Percentiles rank a stretch among this genome's conserved stretches.
phyloP scores from a whole-genome alignment of 2,113 vertebrate species.

The Plectropomus leopardus region DNA sequence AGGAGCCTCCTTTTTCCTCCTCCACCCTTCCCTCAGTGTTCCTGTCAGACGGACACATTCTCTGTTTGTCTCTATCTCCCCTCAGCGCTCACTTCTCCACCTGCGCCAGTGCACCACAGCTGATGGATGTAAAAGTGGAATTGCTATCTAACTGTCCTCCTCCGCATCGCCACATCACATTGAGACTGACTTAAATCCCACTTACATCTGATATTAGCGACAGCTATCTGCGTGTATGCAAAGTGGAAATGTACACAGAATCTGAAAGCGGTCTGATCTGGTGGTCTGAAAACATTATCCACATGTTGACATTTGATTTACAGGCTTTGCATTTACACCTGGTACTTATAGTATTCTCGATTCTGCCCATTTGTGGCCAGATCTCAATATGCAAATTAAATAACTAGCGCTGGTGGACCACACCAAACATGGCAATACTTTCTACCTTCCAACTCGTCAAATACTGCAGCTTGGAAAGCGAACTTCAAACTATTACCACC shows the following conservation, averaged over 20 bases:
- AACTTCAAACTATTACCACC: too few relatives aligned
- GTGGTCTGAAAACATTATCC: neutral
- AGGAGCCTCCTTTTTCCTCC: constrained; percentile 33
- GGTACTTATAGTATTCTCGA: neutral
- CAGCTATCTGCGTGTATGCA: neutral
- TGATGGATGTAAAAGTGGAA: constrained; percentile 31
- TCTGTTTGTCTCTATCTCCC: constrained; percentile 68
- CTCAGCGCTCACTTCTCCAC: constrained; percentile 41
- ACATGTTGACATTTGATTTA: too few relatives aligned
- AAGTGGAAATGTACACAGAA: neutral
- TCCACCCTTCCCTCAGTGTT: constrained; percentile 16
- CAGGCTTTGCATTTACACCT: neutral
- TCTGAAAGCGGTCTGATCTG: too few relatives aligned
- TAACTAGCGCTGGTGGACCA: neutral
- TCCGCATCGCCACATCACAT: neutral
- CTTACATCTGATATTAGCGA: neutral
- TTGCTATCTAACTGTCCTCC: neutral
- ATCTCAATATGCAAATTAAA: neutral
- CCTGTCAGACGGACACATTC: constrained; percentile 47
- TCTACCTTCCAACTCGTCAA: too few relatives aligned
- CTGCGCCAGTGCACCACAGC: constrained; percentile 13
- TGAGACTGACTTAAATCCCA: neutral
- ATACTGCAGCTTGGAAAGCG: too few relatives aligned
- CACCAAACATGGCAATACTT: too few relatives aligned
- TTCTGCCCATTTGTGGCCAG: neutral